Evolutionary conservation across 1,140 invertebrate genomes (phyloP).

Genomic region (Drosophila punjabiensis): DNA sequence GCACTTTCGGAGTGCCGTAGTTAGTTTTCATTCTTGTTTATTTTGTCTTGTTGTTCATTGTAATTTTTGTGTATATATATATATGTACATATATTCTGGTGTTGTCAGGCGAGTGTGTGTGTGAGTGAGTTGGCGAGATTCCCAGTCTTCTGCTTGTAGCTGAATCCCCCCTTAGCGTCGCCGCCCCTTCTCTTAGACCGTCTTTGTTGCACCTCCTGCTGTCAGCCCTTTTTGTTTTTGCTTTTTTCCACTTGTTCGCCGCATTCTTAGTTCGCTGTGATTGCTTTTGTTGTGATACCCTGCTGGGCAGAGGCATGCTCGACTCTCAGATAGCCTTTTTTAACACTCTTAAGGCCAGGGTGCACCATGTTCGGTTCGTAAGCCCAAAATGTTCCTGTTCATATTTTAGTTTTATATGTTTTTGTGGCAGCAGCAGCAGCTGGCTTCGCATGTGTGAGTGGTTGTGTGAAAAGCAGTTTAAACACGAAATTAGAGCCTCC

Average conservation of each 20-base stretch:
- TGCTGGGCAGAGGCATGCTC: not conserved
- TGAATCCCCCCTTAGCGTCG: not conserved
- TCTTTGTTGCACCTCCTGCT: slow-evolving; percentile 45
- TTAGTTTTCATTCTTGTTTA: not conserved
- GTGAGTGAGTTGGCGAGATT: slow-evolving; percentile 11
- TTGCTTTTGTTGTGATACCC: slow-evolving; percentile 26
- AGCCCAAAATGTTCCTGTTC: not conserved
- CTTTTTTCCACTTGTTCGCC: slow-evolving; percentile 51
- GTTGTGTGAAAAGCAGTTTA: slow-evolving; percentile 77
- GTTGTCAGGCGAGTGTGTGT: slow-evolving; percentile 1
- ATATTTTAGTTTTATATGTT: slow-evolving; percentile 40
- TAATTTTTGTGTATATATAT: not conserved
- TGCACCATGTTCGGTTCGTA: not conserved
- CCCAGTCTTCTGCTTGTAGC: slow-evolving; percentile 18
- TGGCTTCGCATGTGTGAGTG: slow-evolving; percentile 37
- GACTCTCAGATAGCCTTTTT: not conserved
- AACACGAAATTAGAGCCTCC: slow-evolving; percentile 78
- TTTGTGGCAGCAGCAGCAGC: slow-evolving; percentile 38
- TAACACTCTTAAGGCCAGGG: not conserved
- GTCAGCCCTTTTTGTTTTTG: slow-evolving; percentile 30
- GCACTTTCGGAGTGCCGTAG: not conserved
- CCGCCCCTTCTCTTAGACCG: not conserved
- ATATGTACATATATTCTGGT: slow-evolving; percentile 10
- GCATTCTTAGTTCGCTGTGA: slow-evolving; percentile 21
- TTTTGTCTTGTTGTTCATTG: slow-evolving; percentile 32